Conservation (phyloP, 92 coral and sea anemone genomes). For the Porites evermanni region DNA sequence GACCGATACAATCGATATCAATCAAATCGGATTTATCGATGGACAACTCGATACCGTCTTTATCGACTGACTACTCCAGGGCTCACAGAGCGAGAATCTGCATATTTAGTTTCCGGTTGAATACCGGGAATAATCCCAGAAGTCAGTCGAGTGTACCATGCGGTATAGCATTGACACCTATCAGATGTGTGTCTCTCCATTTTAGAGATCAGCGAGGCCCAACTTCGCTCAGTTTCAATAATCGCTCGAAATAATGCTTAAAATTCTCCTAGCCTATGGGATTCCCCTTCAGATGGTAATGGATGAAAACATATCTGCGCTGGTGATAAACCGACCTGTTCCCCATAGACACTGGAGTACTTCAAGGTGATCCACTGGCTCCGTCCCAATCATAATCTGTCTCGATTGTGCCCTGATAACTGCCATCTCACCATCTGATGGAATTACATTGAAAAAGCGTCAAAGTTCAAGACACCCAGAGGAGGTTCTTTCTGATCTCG, state of each 20-base stretch:
- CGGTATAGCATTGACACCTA: no score
- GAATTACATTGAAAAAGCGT: conserved; percentile 13
- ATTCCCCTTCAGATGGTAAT: conserved; percentile 34
- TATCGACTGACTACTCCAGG: no score
- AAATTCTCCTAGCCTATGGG: conserved; percentile 50
- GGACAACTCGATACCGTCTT: no score
- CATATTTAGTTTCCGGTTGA: no score
- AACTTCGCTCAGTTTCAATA: no score
- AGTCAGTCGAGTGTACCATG: no score
- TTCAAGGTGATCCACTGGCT: conserved; percentile 46
- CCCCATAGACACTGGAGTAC: conserved; percentile 43
- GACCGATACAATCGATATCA: no score
- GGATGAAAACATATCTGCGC: conserved; percentile 33
- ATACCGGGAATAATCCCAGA: no score
- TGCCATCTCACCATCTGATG: not conserved
- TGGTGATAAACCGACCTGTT: conserved; percentile 43
- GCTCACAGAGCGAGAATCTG: no score
- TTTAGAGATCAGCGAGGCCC: no score
- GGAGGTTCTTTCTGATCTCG: conserved; percentile 10
- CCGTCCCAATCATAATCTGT: conserved; percentile 39
- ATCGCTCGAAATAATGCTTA: conserved; percentile 9
- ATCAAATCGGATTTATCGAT: no score
- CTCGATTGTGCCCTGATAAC: conserved; percentile 48
- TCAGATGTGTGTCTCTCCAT: no score
- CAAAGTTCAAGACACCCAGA: conserved; percentile 33